Percentiles rank a stretch among this genome's conserved stretches.
Evolutionary conservation across 2,113 vertebrate genomes (phyloP).

Genomic region (Tamias sibiricus): DNA sequence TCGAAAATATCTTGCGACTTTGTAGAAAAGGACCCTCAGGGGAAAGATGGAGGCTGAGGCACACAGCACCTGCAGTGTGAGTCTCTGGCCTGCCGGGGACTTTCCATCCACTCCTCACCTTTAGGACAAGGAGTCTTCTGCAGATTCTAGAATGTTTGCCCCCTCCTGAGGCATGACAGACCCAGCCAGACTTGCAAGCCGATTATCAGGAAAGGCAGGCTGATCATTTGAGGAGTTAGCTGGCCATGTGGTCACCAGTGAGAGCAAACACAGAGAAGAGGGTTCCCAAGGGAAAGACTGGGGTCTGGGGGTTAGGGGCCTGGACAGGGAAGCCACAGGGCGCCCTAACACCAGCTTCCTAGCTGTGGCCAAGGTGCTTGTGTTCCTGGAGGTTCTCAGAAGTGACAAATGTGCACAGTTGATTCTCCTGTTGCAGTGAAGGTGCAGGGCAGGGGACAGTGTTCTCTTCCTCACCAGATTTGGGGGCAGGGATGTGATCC

Average conservation of each 20-base stretch:
- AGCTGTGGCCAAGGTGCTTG: not conserved
- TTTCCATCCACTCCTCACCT: not conserved
- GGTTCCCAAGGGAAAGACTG: not conserved
- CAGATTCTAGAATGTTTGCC: not conserved
- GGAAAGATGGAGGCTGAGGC: not conserved
- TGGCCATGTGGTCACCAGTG: not conserved
- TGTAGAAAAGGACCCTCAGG: not conserved
- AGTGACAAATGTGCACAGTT: not conserved
- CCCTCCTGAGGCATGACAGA: not conserved
- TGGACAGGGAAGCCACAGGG: not conserved
- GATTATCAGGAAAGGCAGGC: not conserved
- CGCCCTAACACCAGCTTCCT: not conserved
- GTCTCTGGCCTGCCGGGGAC: not conserved
- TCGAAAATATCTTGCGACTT: conserved; percentile 42
- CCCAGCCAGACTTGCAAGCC: not conserved
- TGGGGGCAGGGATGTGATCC: not conserved
- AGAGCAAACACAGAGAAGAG: not conserved
- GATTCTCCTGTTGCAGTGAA: not conserved
- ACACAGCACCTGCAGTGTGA: not conserved
- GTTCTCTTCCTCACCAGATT: not conserved
- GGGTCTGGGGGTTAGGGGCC: not conserved
- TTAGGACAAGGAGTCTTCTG: not conserved
- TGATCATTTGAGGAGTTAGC: not conserved
- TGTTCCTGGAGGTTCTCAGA: not conserved
- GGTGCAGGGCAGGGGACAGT: not conserved